These are phyloP conservation scores for Synanthedon myopaeformis DNA, from an alignment of 2,888 invertebrate species.

Conservation along the genomic window DNA sequence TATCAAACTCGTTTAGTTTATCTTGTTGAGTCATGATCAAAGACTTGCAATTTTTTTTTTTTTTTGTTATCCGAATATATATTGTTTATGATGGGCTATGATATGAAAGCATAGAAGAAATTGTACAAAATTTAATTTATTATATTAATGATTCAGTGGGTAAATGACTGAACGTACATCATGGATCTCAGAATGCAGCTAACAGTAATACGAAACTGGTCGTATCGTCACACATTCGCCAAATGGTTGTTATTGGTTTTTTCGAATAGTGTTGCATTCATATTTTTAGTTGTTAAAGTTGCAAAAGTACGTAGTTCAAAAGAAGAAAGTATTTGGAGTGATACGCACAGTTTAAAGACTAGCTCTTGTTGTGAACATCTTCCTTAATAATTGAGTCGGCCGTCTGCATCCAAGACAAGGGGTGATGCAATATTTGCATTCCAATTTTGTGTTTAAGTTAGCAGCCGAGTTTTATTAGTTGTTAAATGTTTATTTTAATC, in stretches of 20 bases:
- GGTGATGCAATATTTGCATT: constrained; percentile 71
- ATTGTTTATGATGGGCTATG: constrained; percentile 51
- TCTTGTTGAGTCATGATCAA: constrained; percentile 30
- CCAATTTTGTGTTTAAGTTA: constrained; percentile 64
- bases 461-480: constrained; percentile 53
- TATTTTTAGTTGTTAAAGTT: constrained; percentile 59
- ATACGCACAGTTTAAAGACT: constrained; percentile 59
- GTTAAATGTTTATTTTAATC: constrained; percentile 54
- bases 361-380: constrained; percentile 47
- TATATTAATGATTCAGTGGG: constrained; percentile 55
- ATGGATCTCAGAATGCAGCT: constrained; percentile 70
- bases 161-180: constrained; percentile 64
- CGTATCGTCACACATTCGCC: too few relatives aligned
- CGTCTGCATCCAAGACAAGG: constrained; percentile 32
- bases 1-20: constrained; percentile 26
- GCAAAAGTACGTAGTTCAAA: constrained; percentile 64
- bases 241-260: constrained; percentile 57
- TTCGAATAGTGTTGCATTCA: constrained; percentile 60
- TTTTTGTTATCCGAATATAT: constrained; percentile 17
- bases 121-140: constrained; percentile 47
- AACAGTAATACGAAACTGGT: constrained; percentile 29
- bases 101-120: constrained; percentile 47
- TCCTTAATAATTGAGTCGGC: constrained; percentile 24
- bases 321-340: constrained; percentile 38
- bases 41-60: constrained; percentile 24